Percentiles rank a stretch among this genome's conserved stretches.
phyloP scores from a whole-genome alignment of 2,113 vertebrate genomes.

The Grus americana region DNA sequence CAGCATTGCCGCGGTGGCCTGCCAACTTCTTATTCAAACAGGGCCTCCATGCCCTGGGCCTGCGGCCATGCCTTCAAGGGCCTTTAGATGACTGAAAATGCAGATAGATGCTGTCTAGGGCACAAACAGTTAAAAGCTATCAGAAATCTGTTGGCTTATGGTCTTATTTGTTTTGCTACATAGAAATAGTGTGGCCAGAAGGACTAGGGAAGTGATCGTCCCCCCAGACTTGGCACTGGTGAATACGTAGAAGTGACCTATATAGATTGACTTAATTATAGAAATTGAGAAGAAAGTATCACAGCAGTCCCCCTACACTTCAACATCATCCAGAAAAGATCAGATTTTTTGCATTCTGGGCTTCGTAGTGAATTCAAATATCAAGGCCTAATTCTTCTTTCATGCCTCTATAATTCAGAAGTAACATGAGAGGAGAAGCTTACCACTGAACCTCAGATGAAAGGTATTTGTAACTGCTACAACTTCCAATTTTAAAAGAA shows the following conservation, averaged over 20 bases:
- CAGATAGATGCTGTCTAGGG: background rate
- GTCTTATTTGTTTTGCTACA: background rate
- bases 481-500: constrained; percentile 42
- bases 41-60: background rate
- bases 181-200: background rate
- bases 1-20: background rate
- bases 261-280: background rate
- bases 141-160: background rate
- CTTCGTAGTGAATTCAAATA: background rate
- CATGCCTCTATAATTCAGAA: background rate
- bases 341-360: background rate
- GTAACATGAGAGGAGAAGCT: background rate
- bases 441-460: background rate
- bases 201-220: background rate
- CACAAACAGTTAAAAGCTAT: background rate
- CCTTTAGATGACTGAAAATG: background rate
- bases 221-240: too few relatives aligned
- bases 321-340: background rate
- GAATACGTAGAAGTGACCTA: background rate
- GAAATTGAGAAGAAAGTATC: background rate
- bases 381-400: background rate
- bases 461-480: background rate
- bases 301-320: background rate
- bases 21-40: background rate
- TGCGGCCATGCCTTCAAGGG: background rate